A percentile compares a stretch with the other conserved stretches of the same genome.
Evolutionary conservation across 2,113 vertebrate genomes (phyloP).

Genomic region (Neodon shergylaensis): DNA sequence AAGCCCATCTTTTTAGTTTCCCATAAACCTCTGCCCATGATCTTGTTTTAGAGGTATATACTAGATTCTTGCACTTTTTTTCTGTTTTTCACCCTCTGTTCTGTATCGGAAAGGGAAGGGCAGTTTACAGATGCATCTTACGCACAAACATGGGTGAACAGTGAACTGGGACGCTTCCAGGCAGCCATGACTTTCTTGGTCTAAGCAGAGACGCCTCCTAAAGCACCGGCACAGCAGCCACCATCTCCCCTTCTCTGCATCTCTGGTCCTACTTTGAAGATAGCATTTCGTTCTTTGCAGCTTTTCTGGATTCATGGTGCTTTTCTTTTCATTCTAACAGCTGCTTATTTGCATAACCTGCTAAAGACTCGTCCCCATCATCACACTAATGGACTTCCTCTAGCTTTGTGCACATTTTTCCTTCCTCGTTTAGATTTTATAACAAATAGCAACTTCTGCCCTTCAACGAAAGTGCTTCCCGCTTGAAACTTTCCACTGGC

Average conservation of each 20-base stretch:
- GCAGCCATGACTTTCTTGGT: slow-evolving; percentile 5
- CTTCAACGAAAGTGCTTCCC: slow-evolving; percentile 47
- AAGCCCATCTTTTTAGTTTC: slow-evolving; percentile 3
- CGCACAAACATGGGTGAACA: background rate
- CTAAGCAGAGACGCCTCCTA: background rate
- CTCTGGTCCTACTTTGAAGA: slow-evolving; percentile 40
- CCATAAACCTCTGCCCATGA: background rate
- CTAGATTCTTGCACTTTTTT: background rate
- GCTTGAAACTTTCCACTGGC: slow-evolving; percentile 43
- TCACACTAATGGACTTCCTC: slow-evolving; percentile 45
- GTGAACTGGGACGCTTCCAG: background rate
- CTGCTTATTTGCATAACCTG: slow-evolving; percentile 71
- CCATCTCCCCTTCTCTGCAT: background rate
- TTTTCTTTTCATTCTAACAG: slow-evolving; percentile 71
- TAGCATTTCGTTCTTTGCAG: slow-evolving; percentile 43
- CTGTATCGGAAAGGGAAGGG: background rate
- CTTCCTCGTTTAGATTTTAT: slow-evolving; percentile 53
- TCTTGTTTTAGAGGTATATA: background rate
- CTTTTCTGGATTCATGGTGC: slow-evolving; percentile 53
- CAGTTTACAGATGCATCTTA: slow-evolving; percentile 25
- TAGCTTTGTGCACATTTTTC: slow-evolving; percentile 53
- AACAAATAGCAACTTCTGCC: slow-evolving; percentile 49
- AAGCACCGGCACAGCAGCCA: background rate
- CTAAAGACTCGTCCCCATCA: slow-evolving; percentile 28
- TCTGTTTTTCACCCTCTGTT: slow-evolving; percentile 8